A percentile compares a stretch with the other conserved stretches of the same genome.
Evolutionary conservation across 2,797 vertebrate genomes (phyloP).

Genomic region (Myotis planiceps): DNA sequence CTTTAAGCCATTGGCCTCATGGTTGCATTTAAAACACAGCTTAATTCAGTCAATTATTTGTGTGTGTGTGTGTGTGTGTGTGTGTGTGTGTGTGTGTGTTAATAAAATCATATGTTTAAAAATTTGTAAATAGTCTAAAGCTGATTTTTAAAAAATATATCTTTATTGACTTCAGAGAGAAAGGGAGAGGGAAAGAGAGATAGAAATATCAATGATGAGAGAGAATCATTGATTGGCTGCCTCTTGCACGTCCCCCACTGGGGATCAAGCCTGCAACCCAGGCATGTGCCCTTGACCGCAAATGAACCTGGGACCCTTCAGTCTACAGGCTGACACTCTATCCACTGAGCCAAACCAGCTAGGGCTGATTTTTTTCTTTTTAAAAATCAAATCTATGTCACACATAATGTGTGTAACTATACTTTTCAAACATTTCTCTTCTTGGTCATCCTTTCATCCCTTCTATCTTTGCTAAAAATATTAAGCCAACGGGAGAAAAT

Average conservation of each 20-base stretch:
- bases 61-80: not conserved
- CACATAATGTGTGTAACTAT: not conserved
- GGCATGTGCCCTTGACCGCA: too few species aligned
- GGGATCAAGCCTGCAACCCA: too few species aligned
- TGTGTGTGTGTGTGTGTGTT: too few species aligned
- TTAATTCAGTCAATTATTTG: not conserved
- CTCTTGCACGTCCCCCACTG: too few species aligned
- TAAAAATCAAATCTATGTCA: not conserved
- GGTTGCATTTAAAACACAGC: not conserved
- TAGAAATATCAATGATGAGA: too few species aligned
- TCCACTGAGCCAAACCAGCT: too few species aligned
- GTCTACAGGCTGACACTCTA: too few species aligned
- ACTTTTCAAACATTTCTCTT: not conserved
- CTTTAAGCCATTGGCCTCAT: not conserved
- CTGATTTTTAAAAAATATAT: too few species aligned
- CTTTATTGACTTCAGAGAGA: too few species aligned
- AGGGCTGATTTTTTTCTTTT: not conserved
- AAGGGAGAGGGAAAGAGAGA: too few species aligned
- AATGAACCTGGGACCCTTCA: too few species aligned
- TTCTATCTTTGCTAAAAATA: not conserved
- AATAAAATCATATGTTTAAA: not conserved
- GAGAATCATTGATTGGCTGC: too few species aligned
- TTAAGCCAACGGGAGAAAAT: not conserved
- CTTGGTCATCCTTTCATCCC: not conserved
- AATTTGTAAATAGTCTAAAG: not conserved